Percentiles rank a stretch among this genome's conserved stretches.
phyloP scores from a whole-genome alignment of 2,888 invertebrate species.

The Drosophila infuscata region DNA sequence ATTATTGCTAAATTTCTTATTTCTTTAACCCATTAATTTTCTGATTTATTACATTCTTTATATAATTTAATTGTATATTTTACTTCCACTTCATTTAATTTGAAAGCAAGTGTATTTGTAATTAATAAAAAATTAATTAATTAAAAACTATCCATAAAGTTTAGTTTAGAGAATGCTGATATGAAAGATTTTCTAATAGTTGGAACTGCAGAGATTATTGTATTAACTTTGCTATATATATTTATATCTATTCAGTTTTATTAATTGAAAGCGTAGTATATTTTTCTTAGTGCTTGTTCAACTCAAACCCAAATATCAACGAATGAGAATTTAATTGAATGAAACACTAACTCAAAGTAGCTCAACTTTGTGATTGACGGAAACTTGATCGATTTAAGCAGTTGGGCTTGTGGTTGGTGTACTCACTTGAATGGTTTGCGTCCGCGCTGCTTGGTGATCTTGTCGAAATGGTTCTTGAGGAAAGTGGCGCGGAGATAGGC shows the following conservation, averaged over 20 bases:
- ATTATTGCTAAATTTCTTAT: no score
- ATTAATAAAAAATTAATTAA: background rate
- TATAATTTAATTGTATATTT: no score
- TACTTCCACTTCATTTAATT: no score
- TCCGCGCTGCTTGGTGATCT: conserved; percentile 92
- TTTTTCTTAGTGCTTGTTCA: background rate
- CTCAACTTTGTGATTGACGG: background rate
- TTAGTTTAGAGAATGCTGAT: background rate
- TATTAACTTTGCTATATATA: no score
- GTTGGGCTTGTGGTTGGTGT: background rate
- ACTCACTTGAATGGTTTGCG: conserved; percentile 92
- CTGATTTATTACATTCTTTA: no score
- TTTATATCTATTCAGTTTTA: background rate
- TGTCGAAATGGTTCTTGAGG: conserved; percentile 92
- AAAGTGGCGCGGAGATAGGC: conserved; percentile 93
- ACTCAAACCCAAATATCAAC: background rate
- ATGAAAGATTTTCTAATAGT: background rate
- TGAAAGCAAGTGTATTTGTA: no score
- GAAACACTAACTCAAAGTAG: background rate
- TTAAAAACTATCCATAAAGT: background rate
- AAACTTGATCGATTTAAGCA: background rate
- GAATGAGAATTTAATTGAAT: background rate
- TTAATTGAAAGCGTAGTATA: background rate
- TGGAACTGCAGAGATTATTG: background rate
- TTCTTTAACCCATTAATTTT: no score